Percentiles rank a stretch among this genome's conserved stretches.
These are phyloP conservation scores for Azorinus chamasolen DNA, from an alignment of 2,888 invertebrate species.

Conservation along the genomic window DNA sequence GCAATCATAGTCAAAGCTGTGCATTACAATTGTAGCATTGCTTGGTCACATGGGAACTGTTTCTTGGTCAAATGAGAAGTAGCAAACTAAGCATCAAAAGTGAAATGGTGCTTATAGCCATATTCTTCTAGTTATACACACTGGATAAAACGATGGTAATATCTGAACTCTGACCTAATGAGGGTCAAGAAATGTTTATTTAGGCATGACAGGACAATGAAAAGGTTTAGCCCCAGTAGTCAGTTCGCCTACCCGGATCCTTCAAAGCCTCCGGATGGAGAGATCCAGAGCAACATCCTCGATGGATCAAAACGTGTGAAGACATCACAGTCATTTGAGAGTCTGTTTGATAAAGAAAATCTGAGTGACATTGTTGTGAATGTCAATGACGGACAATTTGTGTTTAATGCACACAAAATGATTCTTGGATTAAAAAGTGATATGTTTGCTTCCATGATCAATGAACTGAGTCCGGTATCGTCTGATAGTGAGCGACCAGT, in stretches of 20 bases:
- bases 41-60: too few relatives aligned
- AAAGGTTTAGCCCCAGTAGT: constrained; percentile 76
- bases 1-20: too few relatives aligned
- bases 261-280: constrained; percentile 74
- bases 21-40: too few relatives aligned
- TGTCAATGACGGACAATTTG: constrained; percentile 77
- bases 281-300: constrained; percentile 60
- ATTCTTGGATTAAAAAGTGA: constrained; percentile 81
- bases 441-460: constrained; percentile 74
- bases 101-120: too few relatives aligned
- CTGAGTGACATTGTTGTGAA: constrained; percentile 79
- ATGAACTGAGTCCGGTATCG: constrained; percentile 61
- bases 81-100: too few relatives aligned
- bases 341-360: constrained; percentile 79
- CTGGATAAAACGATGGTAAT: constrained; percentile 5
- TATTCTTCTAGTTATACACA: too few relatives aligned
- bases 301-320: constrained; percentile 78
- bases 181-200: constrained; percentile 62
- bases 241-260: constrained; percentile 75
- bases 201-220: constrained; percentile 71
- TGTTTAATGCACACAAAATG: constrained; percentile 81
- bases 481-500: constrained; percentile 67
- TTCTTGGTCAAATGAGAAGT: too few relatives aligned
- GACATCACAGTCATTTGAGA: constrained; percentile 80
- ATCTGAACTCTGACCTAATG: constrained; percentile 52